A percentile compares a stretch with the other conserved stretches of the same genome.
Evolutionary conservation across 2,113 vertebrate species (phyloP).

Genomic region (Cyprinus carpio): DNA sequence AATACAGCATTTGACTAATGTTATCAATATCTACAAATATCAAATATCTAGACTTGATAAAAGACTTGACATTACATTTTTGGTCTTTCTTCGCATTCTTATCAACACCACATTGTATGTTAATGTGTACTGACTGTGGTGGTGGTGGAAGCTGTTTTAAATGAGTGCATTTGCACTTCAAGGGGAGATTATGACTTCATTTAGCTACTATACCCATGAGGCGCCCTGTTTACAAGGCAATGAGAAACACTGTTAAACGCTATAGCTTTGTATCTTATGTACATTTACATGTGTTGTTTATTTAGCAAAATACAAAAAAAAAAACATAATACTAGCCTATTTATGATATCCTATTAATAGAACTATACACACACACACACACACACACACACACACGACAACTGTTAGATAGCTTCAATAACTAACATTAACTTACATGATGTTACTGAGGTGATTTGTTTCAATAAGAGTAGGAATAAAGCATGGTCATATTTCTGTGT

Average conservation of each 20-base stretch:
- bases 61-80: neutral
- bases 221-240: neutral
- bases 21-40: neutral
- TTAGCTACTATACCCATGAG: neutral
- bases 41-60: slow-evolving; percentile 7
- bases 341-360: neutral
- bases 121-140: neutral
- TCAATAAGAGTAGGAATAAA: neutral
- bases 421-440: neutral
- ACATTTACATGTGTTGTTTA: slow-evolving; percentile 1
- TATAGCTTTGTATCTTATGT: neutral
- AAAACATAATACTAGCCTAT: neutral
- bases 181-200: slow-evolving; percentile 1
- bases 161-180: slow-evolving; percentile 12
- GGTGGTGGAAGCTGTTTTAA: neutral
- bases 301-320: neutral
- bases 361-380: too few species aligned
- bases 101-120: neutral
- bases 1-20: neutral
- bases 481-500: neutral
- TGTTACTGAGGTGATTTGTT: neutral
- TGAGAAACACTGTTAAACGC: neutral
- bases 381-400: too few species aligned
- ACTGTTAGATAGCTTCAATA: neutral
- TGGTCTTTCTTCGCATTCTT: neutral